Evolutionary conservation across 2,113 vertebrate species (phyloP).

Genomic region (Ammodytes dubius): DNA sequence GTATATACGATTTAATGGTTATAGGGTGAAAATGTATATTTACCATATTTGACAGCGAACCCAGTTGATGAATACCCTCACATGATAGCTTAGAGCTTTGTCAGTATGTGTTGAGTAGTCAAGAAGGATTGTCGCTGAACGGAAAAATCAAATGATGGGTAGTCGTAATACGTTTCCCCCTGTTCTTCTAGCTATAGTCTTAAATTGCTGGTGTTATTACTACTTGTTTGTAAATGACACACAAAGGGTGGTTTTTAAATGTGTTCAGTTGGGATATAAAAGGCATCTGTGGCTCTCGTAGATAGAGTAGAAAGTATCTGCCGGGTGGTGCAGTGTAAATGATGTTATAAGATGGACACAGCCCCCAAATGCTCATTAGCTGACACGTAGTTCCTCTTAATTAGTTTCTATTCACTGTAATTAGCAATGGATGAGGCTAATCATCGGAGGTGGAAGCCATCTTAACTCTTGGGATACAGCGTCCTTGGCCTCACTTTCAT

Average conservation of each 20-base stretch:
- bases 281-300: slow-evolving; percentile 14
- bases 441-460: slow-evolving; percentile 98
- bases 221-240: slow-evolving; percentile 10
- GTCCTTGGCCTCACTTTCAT: slow-evolving; percentile 96
- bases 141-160: too few relatives aligned
- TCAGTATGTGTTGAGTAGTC: too few relatives aligned
- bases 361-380: slow-evolving; percentile 94
- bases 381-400: slow-evolving; percentile 96
- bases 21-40: too few relatives aligned
- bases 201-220: slow-evolving; percentile 58
- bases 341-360: slow-evolving; percentile 90
- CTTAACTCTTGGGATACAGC: slow-evolving; percentile 91
- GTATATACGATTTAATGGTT: too few relatives aligned
- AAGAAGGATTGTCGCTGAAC: too few relatives aligned
- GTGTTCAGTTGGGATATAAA: slow-evolving; percentile 37
- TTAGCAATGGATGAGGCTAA: slow-evolving; percentile 95
- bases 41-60: too few relatives aligned
- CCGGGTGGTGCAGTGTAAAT: slow-evolving; percentile 81
- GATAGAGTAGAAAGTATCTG: slow-evolving; percentile 51
- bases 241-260: slow-evolving; percentile 34
- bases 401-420: slow-evolving; percentile 97
- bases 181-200: slow-evolving; percentile 41
- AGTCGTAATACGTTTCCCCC: slow-evolving; percentile 21
- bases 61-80: too few relatives aligned
- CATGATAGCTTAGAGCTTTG: too few relatives aligned